Conservation (phyloP, 2,888 invertebrate species). For the Andrena flavipes region DNA sequence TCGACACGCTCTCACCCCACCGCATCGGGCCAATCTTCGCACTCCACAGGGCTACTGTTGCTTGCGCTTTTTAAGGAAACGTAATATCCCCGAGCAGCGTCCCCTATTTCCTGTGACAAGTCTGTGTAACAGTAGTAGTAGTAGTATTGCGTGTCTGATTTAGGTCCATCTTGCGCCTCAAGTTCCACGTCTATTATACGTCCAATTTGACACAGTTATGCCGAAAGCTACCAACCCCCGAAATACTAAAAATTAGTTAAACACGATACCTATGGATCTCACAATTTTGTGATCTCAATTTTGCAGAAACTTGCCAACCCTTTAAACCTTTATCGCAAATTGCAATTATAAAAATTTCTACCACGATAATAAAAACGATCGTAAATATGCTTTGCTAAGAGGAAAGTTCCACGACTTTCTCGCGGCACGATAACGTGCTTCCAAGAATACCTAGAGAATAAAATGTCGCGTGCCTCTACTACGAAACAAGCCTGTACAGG, state of each 20-base stretch:
- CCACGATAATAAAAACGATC: background rate
- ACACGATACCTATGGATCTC: too few species aligned
- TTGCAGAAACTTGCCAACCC: too few species aligned
- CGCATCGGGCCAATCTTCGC: background rate
- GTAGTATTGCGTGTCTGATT: too few species aligned
- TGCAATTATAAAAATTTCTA: background rate
- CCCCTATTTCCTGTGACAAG: background rate
- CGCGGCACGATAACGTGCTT: constrained; percentile 34
- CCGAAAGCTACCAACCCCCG: too few species aligned
- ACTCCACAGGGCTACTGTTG: too few species aligned
- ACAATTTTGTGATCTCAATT: too few species aligned
- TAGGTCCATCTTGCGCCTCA: too few species aligned
- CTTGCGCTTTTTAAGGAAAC: constrained; percentile 1
- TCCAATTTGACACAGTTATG: too few species aligned
- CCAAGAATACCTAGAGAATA: constrained; percentile 38
- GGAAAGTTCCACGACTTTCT: background rate
- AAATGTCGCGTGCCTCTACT: constrained; percentile 23
- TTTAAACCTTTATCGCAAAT: background rate
- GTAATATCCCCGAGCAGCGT: background rate
- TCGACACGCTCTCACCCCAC: constrained; percentile 16
- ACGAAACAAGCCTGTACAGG: constrained; percentile 12
- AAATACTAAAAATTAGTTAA: too few species aligned
- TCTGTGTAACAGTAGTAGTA: background rate
- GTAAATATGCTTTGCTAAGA: background rate
- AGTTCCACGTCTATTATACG: too few species aligned